Conservation (phyloP, 2,888 invertebrate species). For the Agrotis exclamationis region DNA sequence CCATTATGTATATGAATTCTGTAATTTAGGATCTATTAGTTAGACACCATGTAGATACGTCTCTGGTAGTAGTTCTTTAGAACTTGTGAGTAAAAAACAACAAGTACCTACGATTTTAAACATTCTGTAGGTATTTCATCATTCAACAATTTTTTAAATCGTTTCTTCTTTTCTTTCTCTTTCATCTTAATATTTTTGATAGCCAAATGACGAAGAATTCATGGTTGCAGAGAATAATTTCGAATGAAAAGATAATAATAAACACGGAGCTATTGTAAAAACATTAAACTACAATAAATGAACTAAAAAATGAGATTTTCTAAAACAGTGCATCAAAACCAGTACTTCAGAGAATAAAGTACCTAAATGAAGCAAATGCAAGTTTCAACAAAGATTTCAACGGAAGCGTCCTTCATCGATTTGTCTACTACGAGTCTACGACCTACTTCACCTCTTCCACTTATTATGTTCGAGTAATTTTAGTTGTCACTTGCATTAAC, state of each 20-base stretch:
- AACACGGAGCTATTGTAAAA: not conserved
- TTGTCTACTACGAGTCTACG: conserved; percentile 21
- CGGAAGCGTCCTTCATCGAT: conserved; percentile 19
- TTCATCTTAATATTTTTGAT: not conserved
- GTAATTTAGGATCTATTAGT: conserved; percentile 29
- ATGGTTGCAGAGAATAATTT: not conserved
- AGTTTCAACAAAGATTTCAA: conserved; percentile 3
- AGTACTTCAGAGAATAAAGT: not conserved
- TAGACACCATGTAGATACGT: conserved; percentile 13
- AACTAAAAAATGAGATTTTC: not conserved
- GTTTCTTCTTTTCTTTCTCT: not conserved
- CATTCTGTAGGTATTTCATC: not conserved
- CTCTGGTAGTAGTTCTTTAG: conserved; percentile 7
- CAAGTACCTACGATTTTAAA: not conserved
- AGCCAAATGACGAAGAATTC: too few species aligned
- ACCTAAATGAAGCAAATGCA: conserved; percentile 5
- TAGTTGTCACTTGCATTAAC: conserved; percentile 5
- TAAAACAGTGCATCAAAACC: not conserved
- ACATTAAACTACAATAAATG: not conserved
- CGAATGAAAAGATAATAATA: conserved; percentile 2
- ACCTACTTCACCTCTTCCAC: conserved; percentile 7
- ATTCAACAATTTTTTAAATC: not conserved
- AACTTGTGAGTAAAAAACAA: not conserved
- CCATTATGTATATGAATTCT: conserved; percentile 24
- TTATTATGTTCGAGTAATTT: conserved; percentile 1